Evolutionary conservation across 2,113 vertebrate species (phyloP), one percentile per base, ranked within the genome.

Genomic region (Crypturellus undulatus): DNA sequence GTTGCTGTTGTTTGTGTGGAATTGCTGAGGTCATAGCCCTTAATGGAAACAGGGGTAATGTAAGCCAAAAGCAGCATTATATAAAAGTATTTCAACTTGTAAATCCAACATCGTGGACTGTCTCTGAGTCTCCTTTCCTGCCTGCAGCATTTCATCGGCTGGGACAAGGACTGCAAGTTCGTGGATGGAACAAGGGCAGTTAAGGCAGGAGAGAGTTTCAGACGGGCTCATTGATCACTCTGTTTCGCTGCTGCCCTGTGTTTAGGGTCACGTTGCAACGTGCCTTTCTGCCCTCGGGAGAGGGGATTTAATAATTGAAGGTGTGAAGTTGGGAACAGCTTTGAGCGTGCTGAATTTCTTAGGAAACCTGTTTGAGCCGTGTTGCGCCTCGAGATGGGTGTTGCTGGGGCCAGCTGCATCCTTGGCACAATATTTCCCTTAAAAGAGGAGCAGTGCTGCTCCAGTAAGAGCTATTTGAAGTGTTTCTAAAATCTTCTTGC

Each of bases 361-460:
- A 87, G 60, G 70, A 95, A 81, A 93, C 77, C 58, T 84, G 65
- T 72, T 79, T 32, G 80, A 90, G 83, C 52, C 65, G 68, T 78
- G 86, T 84, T 92, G 56, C 2, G 69, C 79, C 52, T 86, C 45
- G 73, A 89, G 80, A 75, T 93, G 34, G 16, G 54, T 85, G 52
- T 84, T 90, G 93, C 75, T 51, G 81, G 69, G 92, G 86, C 91
- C 78, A 91, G 86, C 69, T 89, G 89, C 94, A 86, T 87, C 95
- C 83, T 87, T 95, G 94, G 94, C 91, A 84, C 80, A 62, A 65
- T 40, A 12, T 81, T 65, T 84, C 26, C 72, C 58, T 64, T 89
- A 64, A 81, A 95, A 93, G 69, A 85, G 51, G 85, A 95, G 60
- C 72, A 43, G 60, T 90, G 72, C 83, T 93, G 86, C 86, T 94